phyloP scores from a whole-genome alignment of 2,888 invertebrate species.

The Hydrotaea diabolus region DNA sequence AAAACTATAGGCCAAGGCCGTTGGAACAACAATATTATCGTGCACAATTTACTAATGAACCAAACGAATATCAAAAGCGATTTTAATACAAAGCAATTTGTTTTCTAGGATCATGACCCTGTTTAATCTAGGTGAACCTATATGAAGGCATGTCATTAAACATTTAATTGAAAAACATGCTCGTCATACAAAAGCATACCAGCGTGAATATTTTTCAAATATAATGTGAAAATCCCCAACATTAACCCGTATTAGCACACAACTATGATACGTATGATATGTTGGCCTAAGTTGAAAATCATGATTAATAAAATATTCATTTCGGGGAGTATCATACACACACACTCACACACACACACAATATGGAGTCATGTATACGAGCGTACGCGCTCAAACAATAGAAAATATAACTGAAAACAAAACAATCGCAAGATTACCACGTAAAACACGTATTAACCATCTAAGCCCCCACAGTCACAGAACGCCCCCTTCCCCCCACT shows the following conservation, averaged over 20 bases:
- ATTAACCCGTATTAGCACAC: conserved; percentile 9
- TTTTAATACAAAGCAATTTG: too few species aligned
- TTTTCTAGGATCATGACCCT: too few species aligned
- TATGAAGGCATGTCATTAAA: background rate
- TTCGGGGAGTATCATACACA: background rate
- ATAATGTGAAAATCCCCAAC: conserved; percentile 19
- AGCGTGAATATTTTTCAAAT: background rate
- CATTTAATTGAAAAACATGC: background rate
- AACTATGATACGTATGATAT: background rate
- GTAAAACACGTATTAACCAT: conserved; percentile 52
- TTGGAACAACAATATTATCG: too few species aligned
- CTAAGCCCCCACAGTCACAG: too few species aligned
- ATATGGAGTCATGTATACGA: too few species aligned
- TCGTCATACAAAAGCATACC: background rate
- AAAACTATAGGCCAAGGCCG: too few species aligned
- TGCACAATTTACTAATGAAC: too few species aligned
- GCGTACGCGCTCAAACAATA: background rate
- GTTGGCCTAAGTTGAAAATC: conserved; percentile 39
- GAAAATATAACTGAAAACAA: conserved; percentile 11
- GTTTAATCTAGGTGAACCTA: too few species aligned
- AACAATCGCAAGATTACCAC: conserved; percentile 40
- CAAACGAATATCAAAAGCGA: too few species aligned
- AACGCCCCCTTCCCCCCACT: background rate
- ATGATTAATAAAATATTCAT: conserved; percentile 39
- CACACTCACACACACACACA: background rate